Evolutionary conservation across 1,140 invertebrate species (phyloP).

Genomic region (Adelges cooleyi): DNA sequence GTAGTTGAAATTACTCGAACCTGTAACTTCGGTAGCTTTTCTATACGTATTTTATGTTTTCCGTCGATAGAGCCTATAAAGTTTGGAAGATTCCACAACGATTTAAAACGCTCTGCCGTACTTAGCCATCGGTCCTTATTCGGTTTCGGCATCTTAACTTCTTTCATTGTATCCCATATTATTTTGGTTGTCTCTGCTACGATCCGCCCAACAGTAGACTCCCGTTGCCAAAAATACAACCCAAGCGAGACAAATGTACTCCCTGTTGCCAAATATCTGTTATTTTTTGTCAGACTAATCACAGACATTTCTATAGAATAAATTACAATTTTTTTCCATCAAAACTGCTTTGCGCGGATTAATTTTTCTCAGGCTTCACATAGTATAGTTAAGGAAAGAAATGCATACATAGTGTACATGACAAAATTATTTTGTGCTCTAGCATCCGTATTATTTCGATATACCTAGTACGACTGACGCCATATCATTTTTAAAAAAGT

Average conservation of each 20-base stretch:
- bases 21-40: conserved; percentile 38
- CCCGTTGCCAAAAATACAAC: not conserved
- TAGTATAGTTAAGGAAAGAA: too few species aligned
- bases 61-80: conserved; percentile 41
- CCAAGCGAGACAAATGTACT: not conserved
- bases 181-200: conserved; percentile 22
- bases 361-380: too few species aligned
- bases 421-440: too few species aligned
- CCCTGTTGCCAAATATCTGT: conserved; percentile 20
- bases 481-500: too few species aligned
- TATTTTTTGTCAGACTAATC: too few species aligned
- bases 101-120: conserved; percentile 31
- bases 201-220: conserved; percentile 21
- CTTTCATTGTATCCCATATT: conserved; percentile 26
- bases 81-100: conserved; percentile 37
- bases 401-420: too few species aligned
- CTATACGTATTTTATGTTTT: conserved; percentile 42
- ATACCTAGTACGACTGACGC: too few species aligned
- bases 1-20: conserved; percentile 41
- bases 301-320: too few species aligned
- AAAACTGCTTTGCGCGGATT: too few species aligned
- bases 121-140: conserved; percentile 32
- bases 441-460: too few species aligned
- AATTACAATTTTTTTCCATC: too few species aligned
- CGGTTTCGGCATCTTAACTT: conserved; percentile 27